These are phyloP conservation scores for Dynastes grantii DNA, from an alignment of 2,888 invertebrate genomes.

Conservation along the genomic window DNA sequence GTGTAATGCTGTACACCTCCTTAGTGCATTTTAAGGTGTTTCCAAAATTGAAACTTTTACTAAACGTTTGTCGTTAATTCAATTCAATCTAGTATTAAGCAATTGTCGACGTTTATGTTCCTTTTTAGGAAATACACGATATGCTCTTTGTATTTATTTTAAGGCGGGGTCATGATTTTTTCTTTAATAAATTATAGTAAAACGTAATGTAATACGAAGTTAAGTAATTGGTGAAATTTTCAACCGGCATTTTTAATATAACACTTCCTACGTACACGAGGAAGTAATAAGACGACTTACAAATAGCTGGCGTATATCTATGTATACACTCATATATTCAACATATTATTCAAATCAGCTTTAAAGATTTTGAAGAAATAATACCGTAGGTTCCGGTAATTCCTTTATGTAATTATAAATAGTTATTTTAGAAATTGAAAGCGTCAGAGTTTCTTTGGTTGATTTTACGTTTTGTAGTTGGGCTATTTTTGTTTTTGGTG, in stretches of 20 bases:
- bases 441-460: no score
- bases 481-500: no score
- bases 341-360: background rate
- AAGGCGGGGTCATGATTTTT: background rate
- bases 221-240: constrained; percentile 3
- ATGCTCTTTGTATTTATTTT: background rate
- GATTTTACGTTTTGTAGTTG: no score
- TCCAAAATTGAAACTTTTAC: no score
- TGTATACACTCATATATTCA: background rate
- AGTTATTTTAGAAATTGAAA: no score
- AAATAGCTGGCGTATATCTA: background rate
- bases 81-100: background rate
- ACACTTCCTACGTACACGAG: background rate
- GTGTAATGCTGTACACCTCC: no score
- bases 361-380: background rate
- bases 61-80: no score
- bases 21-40: no score
- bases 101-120: background rate
- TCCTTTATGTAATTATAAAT: no score
- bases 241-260: background rate
- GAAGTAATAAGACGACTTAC: background rate
- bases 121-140: background rate
- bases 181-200: background rate
- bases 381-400: no score
- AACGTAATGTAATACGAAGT: background rate